Base-by-base conservation (phyloP, 2,888 invertebrate species). In the Temnothorax unifasciatus region DNA sequence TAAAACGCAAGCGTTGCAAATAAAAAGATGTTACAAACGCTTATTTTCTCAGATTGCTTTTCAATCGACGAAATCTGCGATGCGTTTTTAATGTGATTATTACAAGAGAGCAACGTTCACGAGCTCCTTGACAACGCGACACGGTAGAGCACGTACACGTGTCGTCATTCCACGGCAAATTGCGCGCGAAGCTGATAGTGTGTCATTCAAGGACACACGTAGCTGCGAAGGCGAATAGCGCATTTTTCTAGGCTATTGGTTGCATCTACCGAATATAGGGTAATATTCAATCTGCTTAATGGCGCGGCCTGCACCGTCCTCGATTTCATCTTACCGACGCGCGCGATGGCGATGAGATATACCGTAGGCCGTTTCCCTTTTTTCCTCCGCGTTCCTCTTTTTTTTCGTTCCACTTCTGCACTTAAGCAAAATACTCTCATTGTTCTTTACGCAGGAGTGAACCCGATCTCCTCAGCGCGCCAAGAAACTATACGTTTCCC, bases 271-370 rank as follows among this genome's bases (percentile, higher is more conserved):
- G 91, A 91, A 93, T 92, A 93, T 92, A 93, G 93, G 93, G 91
- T 93, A 93, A 93, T 93, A 92, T 91, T 93, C 93, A 93, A 93
- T 93, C 92, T 92, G 89, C 89, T 93, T 93, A 92, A 93, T 93
- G 91, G 90, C 89, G 88, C 85, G 90, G 81, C 86, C 88, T 86
- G 89, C 88, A 86, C 84, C 90, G 93, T 90, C 92, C 93, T 92
- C 93, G 90, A 92, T 92, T 92, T 92, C 91, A 91, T 90, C 90
- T 90, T 87, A 82, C 84, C 84, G 83, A 59, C 84, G 47, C 63
- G 50, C 84, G 29, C 79, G 61, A 34, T 34, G 34, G 61, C 34
- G 75, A 34, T 87, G 76, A 74, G 83, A 85, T 82, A 85, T 82
- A 85, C 76, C 75, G 84, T 87, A 9, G 59, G 21, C 68, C 64